These are phyloP conservation scores for Apoda limacodes DNA, from an alignment of 2,888 invertebrate species.

Conservation along the genomic window DNA sequence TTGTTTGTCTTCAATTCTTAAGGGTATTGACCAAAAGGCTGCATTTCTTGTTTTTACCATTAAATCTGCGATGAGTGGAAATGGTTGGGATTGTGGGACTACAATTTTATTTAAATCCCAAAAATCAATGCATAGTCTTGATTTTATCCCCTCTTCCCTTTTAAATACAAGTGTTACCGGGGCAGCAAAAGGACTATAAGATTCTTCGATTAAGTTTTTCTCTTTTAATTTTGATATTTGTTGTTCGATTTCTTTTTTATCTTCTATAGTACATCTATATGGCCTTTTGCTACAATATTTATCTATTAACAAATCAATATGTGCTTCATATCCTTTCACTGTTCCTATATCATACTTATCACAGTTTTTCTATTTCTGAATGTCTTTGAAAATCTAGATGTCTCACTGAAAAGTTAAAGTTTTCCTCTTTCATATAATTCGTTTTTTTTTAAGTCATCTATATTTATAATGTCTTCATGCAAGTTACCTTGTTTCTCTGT, in stretches of 20 bases:
- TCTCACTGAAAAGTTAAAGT: constrained; percentile 12
- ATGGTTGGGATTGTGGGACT: no score
- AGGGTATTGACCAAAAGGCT: no score
- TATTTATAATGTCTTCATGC: constrained; percentile 16
- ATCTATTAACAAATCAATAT: constrained; percentile 4
- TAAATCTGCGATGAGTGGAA: no score
- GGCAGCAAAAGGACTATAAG: constrained; percentile 20
- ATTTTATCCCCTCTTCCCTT: constrained; percentile 21
- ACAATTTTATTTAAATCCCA: no score
- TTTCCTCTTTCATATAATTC: constrained; percentile 14
- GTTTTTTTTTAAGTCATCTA: constrained; percentile 13
- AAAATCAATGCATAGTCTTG: no score
- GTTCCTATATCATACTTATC: constrained; percentile 15
- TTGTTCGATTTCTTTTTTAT: constrained; percentile 6
- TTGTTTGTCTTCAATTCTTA: no score
- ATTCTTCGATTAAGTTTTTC: constrained; percentile 4
- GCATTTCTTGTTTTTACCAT: no score
- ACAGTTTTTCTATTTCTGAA: no score
- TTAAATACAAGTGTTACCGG: constrained; percentile 21
- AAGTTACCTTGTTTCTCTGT: constrained; percentile 13
- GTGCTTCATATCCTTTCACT: constrained; percentile 6
- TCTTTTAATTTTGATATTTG: constrained; percentile 3
- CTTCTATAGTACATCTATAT: constrained; percentile 5
- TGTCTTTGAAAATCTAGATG: constrained; percentile 14
- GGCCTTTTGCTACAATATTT: constrained; percentile 6